phyloP scores from a whole-genome alignment of 1,140 invertebrate species.

The Megalonaias nervosa region DNA sequence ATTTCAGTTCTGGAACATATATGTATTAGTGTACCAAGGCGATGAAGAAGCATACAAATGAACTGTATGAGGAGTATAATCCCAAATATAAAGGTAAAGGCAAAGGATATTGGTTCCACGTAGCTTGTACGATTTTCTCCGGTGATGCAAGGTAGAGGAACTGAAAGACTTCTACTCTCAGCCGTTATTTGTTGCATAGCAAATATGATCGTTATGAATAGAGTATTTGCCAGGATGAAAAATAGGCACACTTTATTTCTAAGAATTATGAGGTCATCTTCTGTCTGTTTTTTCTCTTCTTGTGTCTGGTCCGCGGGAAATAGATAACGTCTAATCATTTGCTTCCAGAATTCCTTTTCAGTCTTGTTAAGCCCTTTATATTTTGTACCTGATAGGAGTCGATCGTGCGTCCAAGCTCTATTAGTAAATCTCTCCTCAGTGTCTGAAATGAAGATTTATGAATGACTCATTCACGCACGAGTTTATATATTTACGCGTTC shows the following conservation, averaged over 20 bases:
- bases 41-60: conserved; percentile 72
- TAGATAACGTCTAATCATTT: conserved; percentile 61
- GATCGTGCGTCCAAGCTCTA: conserved; percentile 78
- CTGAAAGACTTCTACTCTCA: conserved; percentile 28
- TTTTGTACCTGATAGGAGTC: conserved; percentile 97
- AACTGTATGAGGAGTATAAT: conserved; percentile 72
- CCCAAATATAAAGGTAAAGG: conserved; percentile 73
- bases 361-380: conserved; percentile 68
- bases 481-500: too few relatives aligned
- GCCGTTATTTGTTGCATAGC: conserved; percentile 44
- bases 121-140: too few relatives aligned
- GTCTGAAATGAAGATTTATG: too few relatives aligned
- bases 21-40: conserved; percentile 69
- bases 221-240: conserved; percentile 65
- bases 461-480: too few relatives aligned
- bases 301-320: conserved; percentile 58
- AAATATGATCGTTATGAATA: conserved; percentile 66
- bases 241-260: conserved; percentile 83
- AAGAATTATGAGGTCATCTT: conserved; percentile 90
- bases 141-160: conserved; percentile 38
- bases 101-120: conserved; percentile 70
- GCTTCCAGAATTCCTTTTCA: conserved; percentile 50
- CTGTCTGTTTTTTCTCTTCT: conserved; percentile 65
- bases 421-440: too few relatives aligned
- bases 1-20: conserved; percentile 60